A percentile compares a stretch with the other conserved stretches of the same genome.
Evolutionary conservation across 1,140 invertebrate species (phyloP).

Genomic region (Linepithema humile): DNA sequence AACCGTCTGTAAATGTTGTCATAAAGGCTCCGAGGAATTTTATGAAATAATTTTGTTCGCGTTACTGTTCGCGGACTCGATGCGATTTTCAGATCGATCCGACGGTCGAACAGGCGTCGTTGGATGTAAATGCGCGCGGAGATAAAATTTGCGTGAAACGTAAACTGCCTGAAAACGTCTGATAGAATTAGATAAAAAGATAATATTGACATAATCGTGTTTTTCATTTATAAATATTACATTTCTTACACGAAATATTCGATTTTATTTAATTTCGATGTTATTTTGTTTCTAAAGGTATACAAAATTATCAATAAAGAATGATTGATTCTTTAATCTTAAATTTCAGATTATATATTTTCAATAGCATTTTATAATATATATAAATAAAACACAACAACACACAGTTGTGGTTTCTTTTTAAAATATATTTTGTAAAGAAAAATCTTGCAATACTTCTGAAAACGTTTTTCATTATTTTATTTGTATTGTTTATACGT

Average conservation of each 20-base stretch:
- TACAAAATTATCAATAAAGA: not conserved
- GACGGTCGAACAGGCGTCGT: not conserved
- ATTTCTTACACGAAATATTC: not conserved
- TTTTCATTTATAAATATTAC: constrained; percentile 3
- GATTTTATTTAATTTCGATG: not conserved
- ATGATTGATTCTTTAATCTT: not conserved
- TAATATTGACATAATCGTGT: not conserved
- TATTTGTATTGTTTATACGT: not conserved
- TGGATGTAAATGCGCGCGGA: constrained; percentile 5
- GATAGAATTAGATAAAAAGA: constrained; percentile 15
- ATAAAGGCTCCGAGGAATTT: constrained; percentile 24
- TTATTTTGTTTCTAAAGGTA: not conserved
- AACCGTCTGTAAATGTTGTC: constrained; percentile 17
- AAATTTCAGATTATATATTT: not conserved
- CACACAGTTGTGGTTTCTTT: not conserved
- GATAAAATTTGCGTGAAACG: not conserved
- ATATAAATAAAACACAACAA: not conserved
- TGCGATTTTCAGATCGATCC: not conserved
- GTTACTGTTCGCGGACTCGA: not conserved
- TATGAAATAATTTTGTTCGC: not conserved
- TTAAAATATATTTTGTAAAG: not conserved
- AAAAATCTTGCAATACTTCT: not conserved
- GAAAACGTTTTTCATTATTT: not conserved
- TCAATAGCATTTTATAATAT: not conserved
- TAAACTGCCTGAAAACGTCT: constrained; percentile 24